phyloP scores from a whole-genome alignment of 2,113 vertebrate genomes.

The Pycnonotus jocosus region DNA sequence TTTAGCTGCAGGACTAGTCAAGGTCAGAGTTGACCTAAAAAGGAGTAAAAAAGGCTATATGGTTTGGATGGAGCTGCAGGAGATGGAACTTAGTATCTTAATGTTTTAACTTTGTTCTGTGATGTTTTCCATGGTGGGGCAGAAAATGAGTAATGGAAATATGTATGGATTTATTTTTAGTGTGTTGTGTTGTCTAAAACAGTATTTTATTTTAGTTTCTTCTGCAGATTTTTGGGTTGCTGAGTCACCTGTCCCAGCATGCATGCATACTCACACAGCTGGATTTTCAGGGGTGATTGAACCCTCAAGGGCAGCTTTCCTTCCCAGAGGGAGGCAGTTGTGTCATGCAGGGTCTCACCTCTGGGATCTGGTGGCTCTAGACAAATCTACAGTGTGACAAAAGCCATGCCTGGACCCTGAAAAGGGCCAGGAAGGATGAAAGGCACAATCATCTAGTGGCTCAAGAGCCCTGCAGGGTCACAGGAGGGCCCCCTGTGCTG shows the following conservation, averaged over 20 bases:
- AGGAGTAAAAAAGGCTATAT: not conserved
- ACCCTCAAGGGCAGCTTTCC: not conserved
- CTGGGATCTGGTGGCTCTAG: not conserved
- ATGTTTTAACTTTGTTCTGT: not conserved
- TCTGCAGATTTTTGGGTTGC: not conserved
- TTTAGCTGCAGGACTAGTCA: not conserved
- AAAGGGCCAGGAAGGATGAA: not conserved
- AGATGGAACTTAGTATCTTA: not conserved
- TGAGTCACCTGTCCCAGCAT: not conserved
- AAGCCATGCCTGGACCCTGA: not conserved
- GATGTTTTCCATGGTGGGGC: not conserved
- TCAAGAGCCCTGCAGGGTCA: not conserved
- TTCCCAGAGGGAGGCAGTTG: not conserved
- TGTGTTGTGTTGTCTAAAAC: not conserved
- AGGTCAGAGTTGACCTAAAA: slow-evolving; percentile 47
- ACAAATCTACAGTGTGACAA: not conserved
- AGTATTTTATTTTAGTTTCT: not conserved
- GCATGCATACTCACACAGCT: not conserved
- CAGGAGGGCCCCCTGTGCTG: not conserved
- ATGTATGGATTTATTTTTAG: not conserved
- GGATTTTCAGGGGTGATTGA: not conserved
- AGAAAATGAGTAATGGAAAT: slow-evolving; percentile 8
- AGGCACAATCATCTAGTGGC: not conserved
- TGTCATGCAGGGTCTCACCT: not conserved
- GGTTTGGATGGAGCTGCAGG: not conserved